phyloP scores from a whole-genome alignment of 2,113 vertebrate species.

The Scomber scombrus region DNA sequence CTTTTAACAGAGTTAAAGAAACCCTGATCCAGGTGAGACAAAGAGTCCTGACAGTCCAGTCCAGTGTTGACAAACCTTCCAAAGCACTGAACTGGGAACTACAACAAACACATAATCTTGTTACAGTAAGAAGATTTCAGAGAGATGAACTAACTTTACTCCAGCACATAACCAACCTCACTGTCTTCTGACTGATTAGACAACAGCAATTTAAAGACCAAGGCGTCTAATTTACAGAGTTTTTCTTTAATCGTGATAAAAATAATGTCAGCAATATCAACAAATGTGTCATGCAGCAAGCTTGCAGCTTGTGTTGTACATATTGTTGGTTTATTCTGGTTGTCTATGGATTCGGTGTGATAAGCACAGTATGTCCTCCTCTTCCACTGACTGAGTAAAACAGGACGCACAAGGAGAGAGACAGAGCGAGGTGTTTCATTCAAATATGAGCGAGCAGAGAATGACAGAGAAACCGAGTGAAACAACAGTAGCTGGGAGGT shows the following conservation, averaged over 20 bases:
- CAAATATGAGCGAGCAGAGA: conserved; percentile 21
- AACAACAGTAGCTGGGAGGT: background rate
- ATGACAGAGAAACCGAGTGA: conserved; percentile 15
- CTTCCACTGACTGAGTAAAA: conserved; percentile 23
- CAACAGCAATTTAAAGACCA: conserved; percentile 21
- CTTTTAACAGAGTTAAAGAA: conserved; percentile 29
- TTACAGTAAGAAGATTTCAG: conserved; percentile 83
- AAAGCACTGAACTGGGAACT: conserved; percentile 69
- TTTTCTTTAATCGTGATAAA: no score
- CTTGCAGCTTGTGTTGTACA: background rate
- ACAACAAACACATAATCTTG: conserved; percentile 78
- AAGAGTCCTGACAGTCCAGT: conserved; percentile 29
- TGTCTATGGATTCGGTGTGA: conserved; percentile 43
- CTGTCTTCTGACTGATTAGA: conserved; percentile 34
- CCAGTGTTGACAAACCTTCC: conserved; percentile 35
- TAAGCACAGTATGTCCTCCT: conserved; percentile 24
- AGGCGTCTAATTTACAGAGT: no score
- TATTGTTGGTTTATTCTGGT: conserved; percentile 2
- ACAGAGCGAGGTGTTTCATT: conserved; percentile 54
- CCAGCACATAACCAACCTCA: conserved; percentile 42
- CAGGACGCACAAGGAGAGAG: conserved; percentile 46
- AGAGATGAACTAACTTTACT: conserved; percentile 80
- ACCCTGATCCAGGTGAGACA: conserved; percentile 18
- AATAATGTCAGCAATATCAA: background rate
- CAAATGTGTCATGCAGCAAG: background rate